Percentiles rank a stretch among this genome's conserved stretches.
Conservation (phyloP, 2,797 vertebrate species). For the Botia almorhae region DNA sequence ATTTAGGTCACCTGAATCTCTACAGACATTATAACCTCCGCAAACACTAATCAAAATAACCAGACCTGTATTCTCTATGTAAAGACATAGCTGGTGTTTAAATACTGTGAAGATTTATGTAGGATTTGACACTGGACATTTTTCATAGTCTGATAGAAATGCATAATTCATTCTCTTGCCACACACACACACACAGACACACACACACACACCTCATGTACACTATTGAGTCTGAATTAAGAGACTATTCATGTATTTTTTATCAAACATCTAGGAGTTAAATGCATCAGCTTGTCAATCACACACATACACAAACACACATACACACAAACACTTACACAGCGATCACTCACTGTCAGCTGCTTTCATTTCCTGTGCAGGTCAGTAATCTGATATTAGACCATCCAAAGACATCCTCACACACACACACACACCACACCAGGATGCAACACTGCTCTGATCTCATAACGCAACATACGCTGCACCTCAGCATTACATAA, state of each 20-base stretch:
- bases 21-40: background rate
- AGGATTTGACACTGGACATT: slow-evolving; percentile 22
- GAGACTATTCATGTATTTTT: slow-evolving; percentile 72
- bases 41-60: slow-evolving; percentile 17
- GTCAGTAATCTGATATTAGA: slow-evolving; percentile 57
- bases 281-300: slow-evolving; percentile 69
- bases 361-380: slow-evolving; percentile 76
- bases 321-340: slow-evolving; percentile 44
- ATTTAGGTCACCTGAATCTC: slow-evolving; percentile 29
- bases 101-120: slow-evolving; percentile 35
- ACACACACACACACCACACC: background rate
- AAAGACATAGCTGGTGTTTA: slow-evolving; percentile 27
- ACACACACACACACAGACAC: background rate
- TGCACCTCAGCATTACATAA: slow-evolving; percentile 19
- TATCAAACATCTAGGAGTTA: slow-evolving; percentile 72
- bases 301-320: slow-evolving; percentile 57
- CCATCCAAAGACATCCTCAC: slow-evolving; percentile 69
- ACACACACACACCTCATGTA: slow-evolving; percentile 44
- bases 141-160: slow-evolving; percentile 38
- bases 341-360: slow-evolving; percentile 74
- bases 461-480: slow-evolving; percentile 19
- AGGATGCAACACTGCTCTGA: slow-evolving; percentile 15
- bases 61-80: background rate
- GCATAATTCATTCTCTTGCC: slow-evolving; percentile 30
- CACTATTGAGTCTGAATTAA: slow-evolving; percentile 62